Percentiles rank a stretch among this genome's conserved stretches.
Evolutionary conservation across 2,113 vertebrate species (phyloP).

Genomic region (Nanger granti): DNA sequence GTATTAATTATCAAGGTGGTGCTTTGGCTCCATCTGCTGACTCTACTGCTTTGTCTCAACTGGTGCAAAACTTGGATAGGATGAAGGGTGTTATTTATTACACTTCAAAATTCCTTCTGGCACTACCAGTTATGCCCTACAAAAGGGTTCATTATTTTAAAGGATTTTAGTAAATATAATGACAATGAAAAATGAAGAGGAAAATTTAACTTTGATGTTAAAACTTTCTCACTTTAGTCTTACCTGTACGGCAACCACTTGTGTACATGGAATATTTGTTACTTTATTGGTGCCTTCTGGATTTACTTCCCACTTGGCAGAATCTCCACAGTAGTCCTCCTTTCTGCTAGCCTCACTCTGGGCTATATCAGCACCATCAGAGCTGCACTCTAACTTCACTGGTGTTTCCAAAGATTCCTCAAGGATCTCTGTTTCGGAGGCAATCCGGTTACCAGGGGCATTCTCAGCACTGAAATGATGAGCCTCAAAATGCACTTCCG

Average conservation of each 20-base stretch:
- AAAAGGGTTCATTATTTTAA: background rate
- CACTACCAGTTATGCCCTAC: background rate
- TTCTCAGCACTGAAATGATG: accelerated
- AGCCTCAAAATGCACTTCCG: background rate
- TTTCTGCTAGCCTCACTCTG: accelerated
- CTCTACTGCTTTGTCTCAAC: background rate
- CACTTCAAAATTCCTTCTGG: background rate
- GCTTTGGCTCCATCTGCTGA: background rate
- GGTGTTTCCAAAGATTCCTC: accelerated
- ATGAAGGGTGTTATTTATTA: background rate
- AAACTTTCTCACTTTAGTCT: background rate
- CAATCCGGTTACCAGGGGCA: accelerated
- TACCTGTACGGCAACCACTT: constrained; percentile 76
- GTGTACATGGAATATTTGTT: constrained; percentile 8
- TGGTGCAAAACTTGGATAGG: background rate
- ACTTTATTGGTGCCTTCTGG: accelerated
- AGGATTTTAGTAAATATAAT: background rate
- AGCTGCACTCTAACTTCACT: accelerated
- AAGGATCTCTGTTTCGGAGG: background rate
- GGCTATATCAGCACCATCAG: background rate
- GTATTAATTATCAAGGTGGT: background rate
- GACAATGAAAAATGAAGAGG: background rate
- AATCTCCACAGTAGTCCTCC: background rate
- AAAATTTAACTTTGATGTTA: background rate
- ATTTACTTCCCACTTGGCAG: background rate